phyloP scores from a whole-genome alignment of 1,140 invertebrate genomes.

The Diorhabda elongata region DNA sequence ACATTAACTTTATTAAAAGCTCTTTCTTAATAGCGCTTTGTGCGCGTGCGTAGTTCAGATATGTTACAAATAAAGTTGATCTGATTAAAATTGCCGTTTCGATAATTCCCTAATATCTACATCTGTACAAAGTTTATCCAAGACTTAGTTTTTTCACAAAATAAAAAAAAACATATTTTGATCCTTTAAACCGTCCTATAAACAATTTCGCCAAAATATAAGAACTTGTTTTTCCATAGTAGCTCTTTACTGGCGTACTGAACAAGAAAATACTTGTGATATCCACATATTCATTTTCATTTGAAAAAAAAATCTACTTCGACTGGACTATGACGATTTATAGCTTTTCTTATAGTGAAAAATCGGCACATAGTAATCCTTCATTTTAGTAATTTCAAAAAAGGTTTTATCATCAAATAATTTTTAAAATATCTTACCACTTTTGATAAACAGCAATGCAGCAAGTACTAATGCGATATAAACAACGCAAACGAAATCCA shows the following conservation, averaged over 20 bases:
- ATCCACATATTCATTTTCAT: background rate
- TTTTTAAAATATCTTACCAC: slow-evolving; percentile 36
- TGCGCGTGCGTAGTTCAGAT: too few species aligned
- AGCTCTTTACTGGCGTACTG: background rate
- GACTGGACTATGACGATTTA: background rate
- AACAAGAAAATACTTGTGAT: background rate
- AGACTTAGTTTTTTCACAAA: too few species aligned
- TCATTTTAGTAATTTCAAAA: background rate
- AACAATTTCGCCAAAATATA: too few species aligned
- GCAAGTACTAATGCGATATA: slow-evolving; percentile 57
- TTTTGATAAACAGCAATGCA: slow-evolving; percentile 51
- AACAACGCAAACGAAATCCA: slow-evolving; percentile 66
- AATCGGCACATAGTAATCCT: background rate
- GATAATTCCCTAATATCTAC: too few species aligned
- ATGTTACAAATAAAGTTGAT: too few species aligned
- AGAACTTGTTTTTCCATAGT: too few species aligned
- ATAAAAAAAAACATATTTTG: too few species aligned
- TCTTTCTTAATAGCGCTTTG: too few species aligned
- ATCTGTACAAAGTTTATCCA: too few species aligned
- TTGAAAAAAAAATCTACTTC: background rate
- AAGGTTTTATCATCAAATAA: background rate
- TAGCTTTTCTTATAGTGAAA: background rate
- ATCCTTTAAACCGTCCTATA: too few species aligned
- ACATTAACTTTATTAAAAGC: too few species aligned
- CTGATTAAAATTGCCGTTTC: too few species aligned